Evolutionary conservation across 2,113 vertebrate genomes (phyloP).

Genomic region (Hassar affinis): DNA sequence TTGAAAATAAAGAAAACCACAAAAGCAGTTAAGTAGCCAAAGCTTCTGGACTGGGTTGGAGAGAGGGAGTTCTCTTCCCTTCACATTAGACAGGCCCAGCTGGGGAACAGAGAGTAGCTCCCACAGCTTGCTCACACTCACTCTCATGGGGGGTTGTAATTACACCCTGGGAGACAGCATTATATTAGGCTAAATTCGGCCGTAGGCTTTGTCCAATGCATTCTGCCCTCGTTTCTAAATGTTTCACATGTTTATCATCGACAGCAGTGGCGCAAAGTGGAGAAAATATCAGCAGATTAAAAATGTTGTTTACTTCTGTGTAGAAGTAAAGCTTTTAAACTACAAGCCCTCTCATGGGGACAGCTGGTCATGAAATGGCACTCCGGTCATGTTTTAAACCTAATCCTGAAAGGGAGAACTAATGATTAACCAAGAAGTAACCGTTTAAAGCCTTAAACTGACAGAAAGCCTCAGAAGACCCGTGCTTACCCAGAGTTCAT

Average conservation of each 20-base stretch:
- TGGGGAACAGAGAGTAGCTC: conserved; percentile 33
- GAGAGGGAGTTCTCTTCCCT: conserved; percentile 31
- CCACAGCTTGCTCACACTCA: conserved; percentile 29
- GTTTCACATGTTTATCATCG: background rate
- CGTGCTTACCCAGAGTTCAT: background rate
- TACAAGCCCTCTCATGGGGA: background rate
- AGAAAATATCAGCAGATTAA: background rate
- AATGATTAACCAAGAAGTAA: background rate
- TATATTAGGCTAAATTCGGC: conserved; percentile 46
- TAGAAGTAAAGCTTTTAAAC: background rate
- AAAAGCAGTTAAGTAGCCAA: background rate
- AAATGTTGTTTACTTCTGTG: background rate
- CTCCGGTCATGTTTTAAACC: background rate
- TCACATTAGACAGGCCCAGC: conserved; percentile 42
- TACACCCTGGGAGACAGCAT: conserved; percentile 45
- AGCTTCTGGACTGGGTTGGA: background rate
- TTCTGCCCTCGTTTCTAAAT: conserved; percentile 19
- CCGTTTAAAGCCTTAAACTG: background rate
- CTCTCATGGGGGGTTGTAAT: conserved; percentile 51
- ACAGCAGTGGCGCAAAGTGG: background rate
- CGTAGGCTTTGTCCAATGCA: conserved; percentile 31
- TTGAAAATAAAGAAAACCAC: conserved; percentile 4
- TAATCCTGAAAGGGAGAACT: background rate
- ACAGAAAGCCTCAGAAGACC: background rate
- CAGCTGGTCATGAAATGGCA: background rate